Evolutionary conservation across 1,140 invertebrate genomes (phyloP).

Genomic region (Drosophila tristis): DNA sequence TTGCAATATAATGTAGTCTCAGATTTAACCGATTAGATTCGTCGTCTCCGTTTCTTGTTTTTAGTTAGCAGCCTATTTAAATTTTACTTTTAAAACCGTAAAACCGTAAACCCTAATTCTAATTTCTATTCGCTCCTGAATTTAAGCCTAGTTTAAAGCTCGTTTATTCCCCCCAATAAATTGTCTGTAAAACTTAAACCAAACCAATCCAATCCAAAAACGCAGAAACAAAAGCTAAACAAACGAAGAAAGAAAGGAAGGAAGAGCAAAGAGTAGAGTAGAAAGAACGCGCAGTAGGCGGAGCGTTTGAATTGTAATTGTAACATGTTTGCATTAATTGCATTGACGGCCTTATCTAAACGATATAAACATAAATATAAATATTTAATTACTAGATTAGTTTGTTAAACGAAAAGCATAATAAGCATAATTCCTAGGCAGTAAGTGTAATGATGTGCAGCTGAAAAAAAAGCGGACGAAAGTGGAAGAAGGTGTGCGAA

Average conservation of each 20-base stretch:
- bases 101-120: constrained; percentile 34
- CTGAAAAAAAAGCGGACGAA: constrained; percentile 1
- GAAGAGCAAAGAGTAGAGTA: constrained; percentile 38
- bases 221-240: constrained; percentile 27
- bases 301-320: constrained; percentile 67
- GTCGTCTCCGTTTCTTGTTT: constrained; percentile 52
- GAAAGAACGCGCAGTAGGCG: constrained; percentile 45
- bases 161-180: constrained; percentile 58
- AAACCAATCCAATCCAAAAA: constrained; percentile 80
- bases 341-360: constrained; percentile 81
- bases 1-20: constrained; percentile 73
- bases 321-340: constrained; percentile 73
- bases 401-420: constrained; percentile 75
- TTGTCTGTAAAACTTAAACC: constrained; percentile 70
- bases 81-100: constrained; percentile 33
- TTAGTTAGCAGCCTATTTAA: constrained; percentile 61
- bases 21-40: constrained; percentile 45
- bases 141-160: constrained; percentile 49
- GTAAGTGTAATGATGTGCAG: constrained; percentile 40
- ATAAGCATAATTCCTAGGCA: constrained; percentile 63
- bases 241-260: constrained; percentile 20
- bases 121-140: constrained; percentile 57
- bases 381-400: constrained; percentile 77
- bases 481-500: not conserved
- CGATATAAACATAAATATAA: constrained; percentile 68